phyloP scores from a whole-genome alignment of 2,888 invertebrate species.

The Erebia aethiops region DNA sequence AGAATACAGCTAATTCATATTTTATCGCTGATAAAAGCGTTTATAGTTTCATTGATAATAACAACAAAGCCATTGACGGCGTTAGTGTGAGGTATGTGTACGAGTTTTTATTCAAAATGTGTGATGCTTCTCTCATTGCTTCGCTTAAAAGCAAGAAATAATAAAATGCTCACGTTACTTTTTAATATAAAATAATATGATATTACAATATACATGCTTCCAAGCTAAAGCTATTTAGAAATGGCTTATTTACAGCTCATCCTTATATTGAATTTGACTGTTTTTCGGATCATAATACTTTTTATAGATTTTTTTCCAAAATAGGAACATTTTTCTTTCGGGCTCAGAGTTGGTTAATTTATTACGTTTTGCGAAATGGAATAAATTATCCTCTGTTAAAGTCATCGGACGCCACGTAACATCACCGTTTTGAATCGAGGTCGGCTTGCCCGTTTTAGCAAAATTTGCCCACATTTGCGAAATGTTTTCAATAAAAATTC shows the following conservation, averaged over 20 bases:
- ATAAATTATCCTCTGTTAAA: constrained; percentile 51
- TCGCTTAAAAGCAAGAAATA: no score
- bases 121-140: neutral
- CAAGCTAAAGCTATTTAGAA: neutral
- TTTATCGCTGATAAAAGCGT: constrained; percentile 59
- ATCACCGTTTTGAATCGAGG: constrained; percentile 49
- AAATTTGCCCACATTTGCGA: constrained; percentile 77
- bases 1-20: constrained; percentile 69
- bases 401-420: constrained; percentile 62
- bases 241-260: constrained; percentile 56
- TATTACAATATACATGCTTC: neutral
- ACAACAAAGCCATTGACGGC: constrained; percentile 71
- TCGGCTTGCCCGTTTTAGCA: constrained; percentile 71
- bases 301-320: constrained; percentile 67
- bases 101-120: neutral
- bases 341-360: constrained; percentile 50
- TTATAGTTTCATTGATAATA: constrained; percentile 67
- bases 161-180: no score
- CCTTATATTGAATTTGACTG: constrained; percentile 52
- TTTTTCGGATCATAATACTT: constrained; percentile 54
- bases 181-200: no score
- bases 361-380: constrained; percentile 55
- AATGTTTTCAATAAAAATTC: constrained; percentile 63
- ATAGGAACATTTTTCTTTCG: constrained; percentile 59
- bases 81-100: constrained; percentile 63